Percentiles rank a stretch among this genome's conserved stretches.
These are phyloP conservation scores for Lasius platythorax DNA, from an alignment of 2,888 invertebrate genomes.

Conservation along the genomic window DNA sequence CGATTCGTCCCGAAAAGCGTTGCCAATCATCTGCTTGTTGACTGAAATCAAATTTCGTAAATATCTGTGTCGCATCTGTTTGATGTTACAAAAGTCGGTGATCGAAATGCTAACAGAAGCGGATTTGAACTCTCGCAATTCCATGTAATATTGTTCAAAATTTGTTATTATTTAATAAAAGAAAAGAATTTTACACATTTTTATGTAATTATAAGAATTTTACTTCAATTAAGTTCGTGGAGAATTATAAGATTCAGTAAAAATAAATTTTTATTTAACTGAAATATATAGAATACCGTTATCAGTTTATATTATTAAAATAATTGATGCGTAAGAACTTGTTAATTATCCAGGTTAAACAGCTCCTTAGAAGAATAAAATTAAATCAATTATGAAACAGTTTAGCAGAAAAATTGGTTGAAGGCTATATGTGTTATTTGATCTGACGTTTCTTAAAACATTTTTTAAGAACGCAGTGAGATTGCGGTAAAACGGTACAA, in stretches of 20 bases:
- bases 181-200: background rate
- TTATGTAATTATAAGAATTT: background rate
- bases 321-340: no score
- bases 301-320: no score
- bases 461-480: background rate
- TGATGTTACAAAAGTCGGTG: background rate
- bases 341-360: no score
- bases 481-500: background rate
- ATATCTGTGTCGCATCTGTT: background rate
- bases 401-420: background rate
- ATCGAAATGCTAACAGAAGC: slow-evolving; percentile 1
- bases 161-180: background rate
- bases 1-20: background rate
- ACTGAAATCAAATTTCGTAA: slow-evolving; percentile 33
- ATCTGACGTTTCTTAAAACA: background rate
- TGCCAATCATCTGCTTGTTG: background rate
- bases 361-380: no score
- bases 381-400: background rate
- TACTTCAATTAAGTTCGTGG: background rate
- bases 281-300: background rate
- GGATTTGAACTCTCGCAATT: background rate
- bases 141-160: background rate
- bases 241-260: background rate
- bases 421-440: background rate
- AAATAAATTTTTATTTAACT: background rate